These are phyloP conservation scores for Ammospiza maritima DNA, from an alignment of 2,797 vertebrate genomes.

Conservation along the genomic window DNA sequence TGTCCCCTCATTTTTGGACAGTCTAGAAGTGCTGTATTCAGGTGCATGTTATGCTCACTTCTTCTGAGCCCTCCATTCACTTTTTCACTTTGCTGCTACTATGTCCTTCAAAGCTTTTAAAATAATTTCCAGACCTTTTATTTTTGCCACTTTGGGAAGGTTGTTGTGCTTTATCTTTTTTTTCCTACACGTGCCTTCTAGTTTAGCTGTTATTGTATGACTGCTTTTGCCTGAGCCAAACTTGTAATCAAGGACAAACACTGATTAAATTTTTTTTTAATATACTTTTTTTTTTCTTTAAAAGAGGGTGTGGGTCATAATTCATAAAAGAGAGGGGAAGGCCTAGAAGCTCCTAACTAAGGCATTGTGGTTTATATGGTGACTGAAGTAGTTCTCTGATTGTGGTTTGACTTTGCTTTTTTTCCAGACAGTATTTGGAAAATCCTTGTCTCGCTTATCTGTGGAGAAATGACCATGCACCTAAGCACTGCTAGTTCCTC, in stretches of 20 bases:
- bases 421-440: neutral
- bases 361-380: neutral
- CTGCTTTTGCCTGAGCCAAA: neutral
- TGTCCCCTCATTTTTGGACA: neutral
- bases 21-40: neutral
- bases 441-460: neutral
- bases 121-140: neutral
- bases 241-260: neutral
- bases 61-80: neutral
- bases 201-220: neutral
- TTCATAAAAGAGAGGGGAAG: neutral
- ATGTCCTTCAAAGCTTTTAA: neutral
- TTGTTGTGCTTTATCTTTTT: neutral
- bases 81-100: neutral
- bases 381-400: neutral
- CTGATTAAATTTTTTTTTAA: neutral
- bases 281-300: neutral
- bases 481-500: neutral
- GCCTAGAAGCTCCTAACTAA: neutral
- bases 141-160: neutral
- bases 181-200: neutral
- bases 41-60: neutral
- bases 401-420: neutral
- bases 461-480: fast-evolving
- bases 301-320: fast-evolving